A percentile compares a stretch with the other conserved stretches of the same genome.
These are phyloP conservation scores for Trematomus loennbergii DNA, from an alignment of 2,113 vertebrate genomes.

Conservation along the genomic window DNA sequence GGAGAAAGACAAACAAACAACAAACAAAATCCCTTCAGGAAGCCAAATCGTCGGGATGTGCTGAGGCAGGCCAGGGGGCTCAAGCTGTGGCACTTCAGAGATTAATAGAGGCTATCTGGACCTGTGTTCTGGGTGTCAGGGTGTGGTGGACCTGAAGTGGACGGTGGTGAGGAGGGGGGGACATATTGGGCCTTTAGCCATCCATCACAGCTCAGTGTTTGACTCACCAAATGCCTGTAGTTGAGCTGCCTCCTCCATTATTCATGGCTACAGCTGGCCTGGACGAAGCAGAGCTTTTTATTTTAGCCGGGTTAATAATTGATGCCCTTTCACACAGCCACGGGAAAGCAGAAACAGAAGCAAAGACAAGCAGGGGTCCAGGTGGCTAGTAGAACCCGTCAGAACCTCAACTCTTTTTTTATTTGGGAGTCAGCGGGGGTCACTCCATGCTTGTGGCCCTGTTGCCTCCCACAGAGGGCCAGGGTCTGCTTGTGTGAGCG, in stretches of 20 bases:
- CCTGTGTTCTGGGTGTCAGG: constrained; percentile 54
- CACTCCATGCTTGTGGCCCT: constrained; percentile 52
- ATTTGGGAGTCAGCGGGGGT: constrained; percentile 73
- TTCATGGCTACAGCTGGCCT: constrained; percentile 82
- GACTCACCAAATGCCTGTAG: constrained; percentile 84
- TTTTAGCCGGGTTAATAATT: constrained; percentile 87
- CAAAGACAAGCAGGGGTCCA: constrained; percentile 73
- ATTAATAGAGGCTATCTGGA: constrained; percentile 69
- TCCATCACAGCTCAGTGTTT: constrained; percentile 80
- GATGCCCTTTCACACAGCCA: constrained; percentile 76
- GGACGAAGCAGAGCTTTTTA: constrained; percentile 84
- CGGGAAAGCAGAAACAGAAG: constrained; percentile 74
- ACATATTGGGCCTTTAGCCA: constrained; percentile 68
- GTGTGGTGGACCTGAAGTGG: constrained; percentile 61
- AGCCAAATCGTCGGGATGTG: constrained; percentile 31
- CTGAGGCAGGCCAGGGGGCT: constrained; percentile 31
- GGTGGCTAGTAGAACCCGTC: constrained; percentile 74
- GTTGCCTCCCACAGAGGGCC: constrained; percentile 60
- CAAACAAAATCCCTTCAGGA: constrained; percentile 48
- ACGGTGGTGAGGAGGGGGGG: constrained; percentile 44
- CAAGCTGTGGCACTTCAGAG: constrained; percentile 45
- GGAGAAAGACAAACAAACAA: constrained; percentile 50
- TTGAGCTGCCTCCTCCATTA: constrained; percentile 83
- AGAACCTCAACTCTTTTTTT: constrained; percentile 75
- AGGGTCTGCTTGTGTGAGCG: constrained; percentile 41